Conservation (phyloP, 2,797 vertebrate genomes). For the Epinephelus malabaricus region DNA sequence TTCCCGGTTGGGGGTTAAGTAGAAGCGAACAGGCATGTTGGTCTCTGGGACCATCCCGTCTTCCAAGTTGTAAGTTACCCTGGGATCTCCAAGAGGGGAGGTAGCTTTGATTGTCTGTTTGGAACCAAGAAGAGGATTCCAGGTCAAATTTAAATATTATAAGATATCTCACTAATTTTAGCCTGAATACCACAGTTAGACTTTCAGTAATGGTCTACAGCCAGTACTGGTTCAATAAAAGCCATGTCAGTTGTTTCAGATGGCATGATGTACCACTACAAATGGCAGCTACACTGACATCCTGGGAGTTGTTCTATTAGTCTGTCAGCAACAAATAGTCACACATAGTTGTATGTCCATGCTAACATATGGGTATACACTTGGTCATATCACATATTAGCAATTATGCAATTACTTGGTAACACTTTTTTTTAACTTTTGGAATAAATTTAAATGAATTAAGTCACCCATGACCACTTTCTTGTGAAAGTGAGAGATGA, state of each 20-base stretch:
- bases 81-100: slow-evolving; percentile 90
- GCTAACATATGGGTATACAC: background rate
- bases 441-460: background rate
- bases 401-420: background rate
- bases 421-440: background rate
- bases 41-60: slow-evolving; percentile 92
- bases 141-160: background rate
- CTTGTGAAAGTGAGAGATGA: background rate
- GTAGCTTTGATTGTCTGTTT: slow-evolving; percentile 89
- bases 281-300: background rate
- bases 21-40: slow-evolving; percentile 93
- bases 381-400: background rate
- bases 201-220: background rate
- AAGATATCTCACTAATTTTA: background rate
- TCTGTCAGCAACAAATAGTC: background rate
- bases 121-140: slow-evolving; percentile 7
- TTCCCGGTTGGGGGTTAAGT: slow-evolving; percentile 92
- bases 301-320: background rate
- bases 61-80: slow-evolving; percentile 91
- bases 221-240: background rate
- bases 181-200: background rate
- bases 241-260: background rate
- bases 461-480: accelerated
- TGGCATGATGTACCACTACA: background rate
- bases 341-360: background rate